Evolutionary conservation across 2,797 vertebrate genomes (phyloP).

Genomic region (Manis pentadactyla): DNA sequence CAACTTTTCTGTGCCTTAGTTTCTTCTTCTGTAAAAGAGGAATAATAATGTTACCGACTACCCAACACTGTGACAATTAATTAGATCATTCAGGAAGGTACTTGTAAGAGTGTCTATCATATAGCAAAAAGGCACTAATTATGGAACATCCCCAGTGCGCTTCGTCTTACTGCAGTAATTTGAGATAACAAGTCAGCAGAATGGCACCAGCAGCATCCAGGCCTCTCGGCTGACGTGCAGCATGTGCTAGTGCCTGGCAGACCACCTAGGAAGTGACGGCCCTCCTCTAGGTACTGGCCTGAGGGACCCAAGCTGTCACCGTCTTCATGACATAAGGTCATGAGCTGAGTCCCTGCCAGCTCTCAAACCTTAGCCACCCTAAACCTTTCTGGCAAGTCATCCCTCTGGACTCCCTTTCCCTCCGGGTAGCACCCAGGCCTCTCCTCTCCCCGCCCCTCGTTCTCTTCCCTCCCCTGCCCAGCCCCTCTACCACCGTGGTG

Average conservation of each 20-base stretch:
- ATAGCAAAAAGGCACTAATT: no score
- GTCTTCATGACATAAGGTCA: rapidly evolving
- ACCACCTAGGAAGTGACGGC: background rate
- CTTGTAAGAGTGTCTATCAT: background rate
- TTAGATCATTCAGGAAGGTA: background rate
- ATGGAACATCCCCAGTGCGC: background rate
- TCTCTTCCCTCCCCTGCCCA: background rate
- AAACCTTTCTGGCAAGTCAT: background rate
- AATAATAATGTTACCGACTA: background rate
- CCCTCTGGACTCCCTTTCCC: background rate
- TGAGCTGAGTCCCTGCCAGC: background rate
- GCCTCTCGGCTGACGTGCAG: no score
- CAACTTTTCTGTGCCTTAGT: background rate
- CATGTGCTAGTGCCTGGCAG: background rate
- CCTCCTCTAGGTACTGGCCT: background rate
- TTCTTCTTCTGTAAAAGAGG: background rate
- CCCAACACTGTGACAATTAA: background rate
- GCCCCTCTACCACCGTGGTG: background rate
- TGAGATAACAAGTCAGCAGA: background rate
- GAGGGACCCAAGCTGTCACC: background rate
- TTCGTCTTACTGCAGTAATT: background rate
- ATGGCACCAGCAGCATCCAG: background rate
- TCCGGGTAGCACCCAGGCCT: background rate
- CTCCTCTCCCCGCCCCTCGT: background rate
- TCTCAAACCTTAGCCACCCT: background rate